Evolutionary conservation across 2,888 invertebrate genomes (phyloP).

Genomic region (Protophormia terraenovae): DNA sequence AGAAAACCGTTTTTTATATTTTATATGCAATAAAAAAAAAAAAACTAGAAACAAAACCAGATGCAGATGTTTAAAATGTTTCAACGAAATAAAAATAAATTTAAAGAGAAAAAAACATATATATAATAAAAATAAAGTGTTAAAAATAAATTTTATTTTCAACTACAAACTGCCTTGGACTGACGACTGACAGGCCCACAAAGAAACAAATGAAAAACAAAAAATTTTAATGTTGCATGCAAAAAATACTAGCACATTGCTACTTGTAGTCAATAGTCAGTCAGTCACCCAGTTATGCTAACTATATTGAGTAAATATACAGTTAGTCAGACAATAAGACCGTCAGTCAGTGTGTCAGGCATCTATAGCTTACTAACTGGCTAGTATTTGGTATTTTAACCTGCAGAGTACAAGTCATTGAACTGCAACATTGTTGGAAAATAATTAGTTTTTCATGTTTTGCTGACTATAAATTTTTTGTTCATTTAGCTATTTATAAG

Average conservation of each 20-base stretch:
- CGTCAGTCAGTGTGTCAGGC: background rate
- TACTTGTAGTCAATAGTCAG: background rate
- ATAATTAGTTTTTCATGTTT: conserved; percentile 38
- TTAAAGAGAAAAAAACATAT: background rate
- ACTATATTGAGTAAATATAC: too few species aligned
- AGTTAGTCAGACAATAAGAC: background rate
- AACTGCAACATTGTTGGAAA: conserved; percentile 56
- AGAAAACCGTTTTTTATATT: conserved; percentile 49
- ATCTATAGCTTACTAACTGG: background rate
- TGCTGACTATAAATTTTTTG: too few species aligned
- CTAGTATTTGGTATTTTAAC: conserved; percentile 7
- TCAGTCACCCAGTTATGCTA: background rate
- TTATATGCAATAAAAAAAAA: background rate
- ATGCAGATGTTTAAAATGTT: conserved; percentile 50
- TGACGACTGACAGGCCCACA: conserved; percentile 13
- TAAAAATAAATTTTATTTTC: conserved; percentile 60
- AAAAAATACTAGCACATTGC: conserved; percentile 9
- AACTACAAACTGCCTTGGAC: conserved; percentile 44
- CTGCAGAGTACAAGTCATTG: conserved; percentile 51
- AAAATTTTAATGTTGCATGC: conserved; percentile 29
- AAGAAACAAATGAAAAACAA: conserved; percentile 1
- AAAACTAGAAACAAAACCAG: conserved; percentile 38
- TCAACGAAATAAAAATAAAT: conserved; percentile 24
- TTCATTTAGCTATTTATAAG: background rate
- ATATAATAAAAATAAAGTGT: conserved; percentile 32